These are phyloP conservation scores for Pygoscelis adeliae DNA, from an alignment of 2,113 vertebrate species.

Conservation along the genomic window DNA sequence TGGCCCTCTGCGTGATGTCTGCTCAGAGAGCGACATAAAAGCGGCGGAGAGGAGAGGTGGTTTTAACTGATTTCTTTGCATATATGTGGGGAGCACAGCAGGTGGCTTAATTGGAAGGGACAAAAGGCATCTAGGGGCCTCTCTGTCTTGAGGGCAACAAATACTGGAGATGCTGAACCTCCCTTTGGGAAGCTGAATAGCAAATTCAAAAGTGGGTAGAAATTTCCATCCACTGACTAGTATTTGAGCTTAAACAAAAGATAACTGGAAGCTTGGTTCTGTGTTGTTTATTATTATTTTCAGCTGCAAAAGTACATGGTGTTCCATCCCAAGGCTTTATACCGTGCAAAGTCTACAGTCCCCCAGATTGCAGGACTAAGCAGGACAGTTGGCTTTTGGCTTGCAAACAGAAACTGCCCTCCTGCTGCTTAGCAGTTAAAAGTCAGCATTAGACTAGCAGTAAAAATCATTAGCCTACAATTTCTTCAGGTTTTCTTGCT, in stretches of 20 bases:
- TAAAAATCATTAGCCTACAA: not conserved
- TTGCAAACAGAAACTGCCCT: not conserved
- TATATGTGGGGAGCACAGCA: not conserved
- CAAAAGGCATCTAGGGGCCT: not conserved
- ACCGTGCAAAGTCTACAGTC: not conserved
- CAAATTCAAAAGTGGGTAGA: not conserved
- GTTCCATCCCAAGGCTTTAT: not conserved
- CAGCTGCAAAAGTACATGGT: not conserved
- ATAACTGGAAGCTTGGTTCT: not conserved
- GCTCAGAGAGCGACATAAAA: not conserved
- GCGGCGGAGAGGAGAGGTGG: not conserved
- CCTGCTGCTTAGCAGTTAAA: not conserved
- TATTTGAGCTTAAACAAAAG: not conserved
- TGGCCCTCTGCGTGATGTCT: not conserved
- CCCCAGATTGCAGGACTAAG: not conserved
- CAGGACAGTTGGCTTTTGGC: not conserved
- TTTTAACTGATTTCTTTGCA: not conserved
- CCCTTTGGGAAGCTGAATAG: not conserved
- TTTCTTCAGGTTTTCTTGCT: not conserved
- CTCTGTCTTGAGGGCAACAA: not conserved
- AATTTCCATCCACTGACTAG: not conserved
- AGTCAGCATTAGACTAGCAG: not conserved
- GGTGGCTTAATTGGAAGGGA: not conserved
- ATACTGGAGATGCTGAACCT: not conserved
- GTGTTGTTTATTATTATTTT: not conserved